phyloP scores from a whole-genome alignment of 2,797 vertebrate species.

The Anisognathus igniventris region DNA sequence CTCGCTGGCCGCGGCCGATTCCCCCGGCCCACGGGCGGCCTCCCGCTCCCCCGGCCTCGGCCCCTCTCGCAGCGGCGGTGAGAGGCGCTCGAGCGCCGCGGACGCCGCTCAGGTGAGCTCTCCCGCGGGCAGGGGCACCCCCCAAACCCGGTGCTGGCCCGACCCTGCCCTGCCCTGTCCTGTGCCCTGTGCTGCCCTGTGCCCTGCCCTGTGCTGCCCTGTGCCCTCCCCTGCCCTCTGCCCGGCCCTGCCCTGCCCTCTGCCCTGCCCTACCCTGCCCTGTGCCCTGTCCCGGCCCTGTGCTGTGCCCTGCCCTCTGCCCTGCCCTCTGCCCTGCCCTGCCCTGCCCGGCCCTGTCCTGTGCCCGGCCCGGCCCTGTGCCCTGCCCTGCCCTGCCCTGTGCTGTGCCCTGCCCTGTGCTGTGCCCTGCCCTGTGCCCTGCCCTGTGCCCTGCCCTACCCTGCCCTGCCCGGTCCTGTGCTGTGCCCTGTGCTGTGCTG shows the following conservation, averaged over 20 bases:
- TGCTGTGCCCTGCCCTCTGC: too few species aligned
- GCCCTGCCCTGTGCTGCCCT: not conserved
- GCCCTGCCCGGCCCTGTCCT: not conserved
- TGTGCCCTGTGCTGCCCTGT: not conserved
- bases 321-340: too few species aligned
- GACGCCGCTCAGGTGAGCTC: not conserved
- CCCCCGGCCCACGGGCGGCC: not conserved
- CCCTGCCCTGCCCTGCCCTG: too few species aligned
- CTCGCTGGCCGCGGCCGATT: not conserved
- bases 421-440: too few species aligned
- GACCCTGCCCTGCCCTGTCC: not conserved
- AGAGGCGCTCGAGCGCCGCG: not conserved
- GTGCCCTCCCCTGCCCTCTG: not conserved
- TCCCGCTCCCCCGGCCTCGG: not conserved
- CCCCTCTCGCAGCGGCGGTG: not conserved
- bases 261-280: too few species aligned
- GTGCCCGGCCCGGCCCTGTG: not conserved
- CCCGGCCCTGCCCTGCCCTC: too few species aligned
- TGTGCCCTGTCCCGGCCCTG: too few species aligned
- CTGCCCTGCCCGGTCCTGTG: too few species aligned
- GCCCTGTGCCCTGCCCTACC: too few species aligned
- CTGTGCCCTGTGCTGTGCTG: too few species aligned
- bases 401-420: too few species aligned
- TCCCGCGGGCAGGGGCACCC: not conserved
- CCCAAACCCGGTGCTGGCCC: rapidly evolving